These are phyloP conservation scores for Noctua fimbriata DNA, from an alignment of 2,888 invertebrate genomes.

Conservation along the genomic window DNA sequence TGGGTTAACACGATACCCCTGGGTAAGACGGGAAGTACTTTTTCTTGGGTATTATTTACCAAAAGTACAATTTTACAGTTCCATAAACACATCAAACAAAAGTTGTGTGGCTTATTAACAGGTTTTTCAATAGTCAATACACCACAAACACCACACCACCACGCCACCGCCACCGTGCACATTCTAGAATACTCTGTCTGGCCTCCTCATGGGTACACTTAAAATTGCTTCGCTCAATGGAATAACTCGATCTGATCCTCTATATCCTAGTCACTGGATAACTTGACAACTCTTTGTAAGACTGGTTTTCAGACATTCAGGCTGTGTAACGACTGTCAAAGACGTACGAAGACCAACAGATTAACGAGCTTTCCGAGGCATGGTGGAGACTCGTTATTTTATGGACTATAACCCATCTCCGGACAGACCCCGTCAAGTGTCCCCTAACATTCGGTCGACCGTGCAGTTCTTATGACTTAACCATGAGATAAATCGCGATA, in stretches of 20 bases:
- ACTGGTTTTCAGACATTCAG: background rate
- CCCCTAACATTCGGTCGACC: background rate
- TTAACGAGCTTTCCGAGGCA: background rate
- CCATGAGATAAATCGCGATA: slow-evolving; percentile 29
- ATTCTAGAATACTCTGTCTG: background rate
- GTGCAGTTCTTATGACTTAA: background rate
- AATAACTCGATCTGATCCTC: background rate
- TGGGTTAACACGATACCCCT: background rate
- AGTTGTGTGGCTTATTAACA: background rate
- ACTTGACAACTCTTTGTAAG: background rate
- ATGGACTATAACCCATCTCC: background rate
- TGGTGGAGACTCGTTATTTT: background rate
- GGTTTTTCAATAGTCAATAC: background rate
- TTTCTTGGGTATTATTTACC: background rate
- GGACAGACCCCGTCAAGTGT: background rate
- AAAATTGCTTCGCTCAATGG: background rate
- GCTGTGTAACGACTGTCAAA: background rate
- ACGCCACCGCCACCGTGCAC: background rate
- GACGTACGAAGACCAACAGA: background rate
- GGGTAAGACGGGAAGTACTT: background rate
- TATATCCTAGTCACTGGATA: background rate
- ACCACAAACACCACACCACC: too few species aligned
- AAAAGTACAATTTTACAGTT: background rate
- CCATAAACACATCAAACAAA: background rate
- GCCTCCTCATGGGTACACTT: background rate